phyloP scores from a whole-genome alignment of 2,888 invertebrate species.

The Clunio marinus region DNA sequence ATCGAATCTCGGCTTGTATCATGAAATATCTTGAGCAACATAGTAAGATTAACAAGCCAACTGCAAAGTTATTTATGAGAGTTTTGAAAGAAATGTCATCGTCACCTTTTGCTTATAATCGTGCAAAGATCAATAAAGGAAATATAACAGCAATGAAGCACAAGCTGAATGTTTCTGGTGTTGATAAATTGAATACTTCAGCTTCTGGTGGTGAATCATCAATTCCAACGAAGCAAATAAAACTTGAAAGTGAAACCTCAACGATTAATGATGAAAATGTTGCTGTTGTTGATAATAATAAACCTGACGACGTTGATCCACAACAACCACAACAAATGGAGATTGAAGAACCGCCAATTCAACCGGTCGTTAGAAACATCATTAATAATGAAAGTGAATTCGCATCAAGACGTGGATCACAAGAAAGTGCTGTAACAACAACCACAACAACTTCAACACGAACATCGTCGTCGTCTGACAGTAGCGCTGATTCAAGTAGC shows the following conservation, averaged over 20 bases:
- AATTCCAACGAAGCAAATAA: conserved; percentile 40
- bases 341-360: conserved; percentile 26
- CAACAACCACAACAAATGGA: not conserved
- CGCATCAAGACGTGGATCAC: conserved; percentile 47
- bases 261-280: conserved; percentile 35
- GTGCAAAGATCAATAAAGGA: conserved; percentile 48
- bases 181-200: conserved; percentile 44
- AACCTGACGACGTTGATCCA: not conserved
- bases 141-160: not conserved
- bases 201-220: conserved; percentile 43
- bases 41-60: conserved; percentile 59
- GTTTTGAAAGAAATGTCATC: conserved; percentile 50
- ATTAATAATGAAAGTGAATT: conserved; percentile 43
- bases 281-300: conserved; percentile 16
- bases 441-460: conserved; percentile 47
- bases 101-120: conserved; percentile 54
- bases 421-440: conserved; percentile 51
- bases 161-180: too few relatives aligned
- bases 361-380: conserved; percentile 4
- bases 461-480: conserved; percentile 25
- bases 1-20: conserved; percentile 83
- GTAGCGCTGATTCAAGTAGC: conserved; percentile 50
- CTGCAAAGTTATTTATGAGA: conserved; percentile 58
- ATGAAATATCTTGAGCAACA: conserved; percentile 78
- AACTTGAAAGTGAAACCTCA: conserved; percentile 7